Percentiles rank a stretch among this genome's conserved stretches.
Evolutionary conservation across 1,140 invertebrate species (phyloP).

Genomic region (Metopolophium dirhodum): DNA sequence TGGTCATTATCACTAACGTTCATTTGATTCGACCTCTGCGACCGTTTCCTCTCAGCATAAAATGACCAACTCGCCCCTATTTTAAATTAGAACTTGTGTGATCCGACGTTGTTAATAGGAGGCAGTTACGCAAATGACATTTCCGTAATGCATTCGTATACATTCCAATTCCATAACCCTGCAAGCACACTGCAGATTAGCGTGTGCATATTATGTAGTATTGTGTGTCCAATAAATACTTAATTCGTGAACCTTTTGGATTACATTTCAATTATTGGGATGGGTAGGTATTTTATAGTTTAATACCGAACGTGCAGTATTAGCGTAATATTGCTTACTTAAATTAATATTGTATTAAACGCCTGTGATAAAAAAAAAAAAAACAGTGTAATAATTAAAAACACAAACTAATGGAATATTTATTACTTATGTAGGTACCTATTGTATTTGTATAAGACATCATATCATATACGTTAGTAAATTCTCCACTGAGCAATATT

Average conservation of each 20-base stretch:
- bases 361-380: too few relatives aligned
- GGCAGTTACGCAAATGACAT: not conserved
- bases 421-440: not conserved
- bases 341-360: too few relatives aligned
- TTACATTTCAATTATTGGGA: not conserved
- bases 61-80: not conserved
- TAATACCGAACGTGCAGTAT: not conserved
- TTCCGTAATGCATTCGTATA: not conserved
- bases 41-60: not conserved
- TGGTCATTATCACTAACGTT: not conserved
- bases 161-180: not conserved
- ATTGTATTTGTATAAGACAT: not conserved
- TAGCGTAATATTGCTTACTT: too few relatives aligned
- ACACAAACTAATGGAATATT: not conserved
- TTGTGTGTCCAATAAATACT: not conserved
- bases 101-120: not conserved
- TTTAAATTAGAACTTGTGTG: not conserved
- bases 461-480: not conserved
- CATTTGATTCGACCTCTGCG: not conserved
- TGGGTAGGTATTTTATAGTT: not conserved
- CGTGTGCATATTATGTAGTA: not conserved
- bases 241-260: not conserved
- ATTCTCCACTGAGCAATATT: not conserved
- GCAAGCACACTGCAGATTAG: not conserved
- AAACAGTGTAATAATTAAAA: not conserved